These are phyloP conservation scores for Antheraea assamensis DNA, from an alignment of 2,888 invertebrate genomes.

Conservation along the genomic window DNA sequence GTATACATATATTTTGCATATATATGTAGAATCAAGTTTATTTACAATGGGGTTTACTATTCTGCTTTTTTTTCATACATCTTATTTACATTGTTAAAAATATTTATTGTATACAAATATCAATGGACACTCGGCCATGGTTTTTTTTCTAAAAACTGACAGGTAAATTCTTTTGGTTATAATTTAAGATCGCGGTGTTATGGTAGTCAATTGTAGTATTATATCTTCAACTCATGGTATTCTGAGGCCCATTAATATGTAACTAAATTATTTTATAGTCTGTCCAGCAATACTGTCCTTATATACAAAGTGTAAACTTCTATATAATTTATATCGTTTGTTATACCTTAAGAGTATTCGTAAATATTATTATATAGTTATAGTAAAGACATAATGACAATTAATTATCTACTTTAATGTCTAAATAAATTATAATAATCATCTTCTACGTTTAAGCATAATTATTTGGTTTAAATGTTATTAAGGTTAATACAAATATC, in stretches of 20 bases:
- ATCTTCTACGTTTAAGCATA: not conserved
- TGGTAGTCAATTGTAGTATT: not conserved
- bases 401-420: no score
- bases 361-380: not conserved
- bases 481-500: not conserved
- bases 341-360: conserved; percentile 18
- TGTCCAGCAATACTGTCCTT: conserved; percentile 45
- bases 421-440: not conserved
- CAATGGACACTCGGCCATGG: not conserved
- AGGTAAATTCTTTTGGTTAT: not conserved
- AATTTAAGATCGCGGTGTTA: not conserved
- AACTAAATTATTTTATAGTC: conserved; percentile 45
- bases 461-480: not conserved
- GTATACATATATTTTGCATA: conserved; percentile 32
- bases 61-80: conserved; percentile 28
- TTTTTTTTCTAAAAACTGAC: not conserved
- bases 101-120: not conserved
- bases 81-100: conserved; percentile 12
- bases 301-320: conserved; percentile 24
- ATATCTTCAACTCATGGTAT: not conserved
- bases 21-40: conserved; percentile 30
- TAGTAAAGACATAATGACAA: not conserved
- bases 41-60: conserved; percentile 50
- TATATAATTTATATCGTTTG: conserved; percentile 35
- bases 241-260: conserved; percentile 8